Evolutionary conservation across 2,113 vertebrate species (phyloP), one percentile per base, ranked within the genome.

Genomic region (Orthonyx spaldingii): DNA sequence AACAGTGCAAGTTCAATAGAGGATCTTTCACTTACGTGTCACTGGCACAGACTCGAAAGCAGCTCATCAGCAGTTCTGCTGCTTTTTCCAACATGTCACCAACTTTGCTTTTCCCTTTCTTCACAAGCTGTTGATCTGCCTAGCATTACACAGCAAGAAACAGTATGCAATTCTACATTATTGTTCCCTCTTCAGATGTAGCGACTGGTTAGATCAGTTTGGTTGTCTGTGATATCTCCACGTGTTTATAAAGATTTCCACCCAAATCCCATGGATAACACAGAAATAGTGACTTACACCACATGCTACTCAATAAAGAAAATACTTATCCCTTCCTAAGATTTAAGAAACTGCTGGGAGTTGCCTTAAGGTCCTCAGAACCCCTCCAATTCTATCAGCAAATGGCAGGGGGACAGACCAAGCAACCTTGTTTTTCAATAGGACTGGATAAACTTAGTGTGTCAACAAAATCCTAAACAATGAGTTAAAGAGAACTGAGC

Each of bases 21-120:
- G 12, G 21, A 56, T 39, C 53, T 69, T 63, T 65, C 66, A 97
- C 98, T 98, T 84, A 99, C 99, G 99, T 99, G 98, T 99, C 99
- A 22, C 99, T 99, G 97, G 99, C 99, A 83, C 99, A 99, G 60
- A 99, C 98, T 53, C 99, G 98, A 94, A 99, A 99, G 95, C 99
- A 99, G 97, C 98, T 98, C 99, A 99, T 99, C 79, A 99, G 96
- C 47, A 99, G 97, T 49, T 99, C 99, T 1, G 99, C 99, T 13
- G 99, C 99, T 71, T 99, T 99, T 96, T 99, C 99, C 97, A 99
- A 57, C 99, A 99, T 99, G 94, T 99, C 99, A 0, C 99, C 98
- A 6, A 98, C 97, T 91, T 99, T 99, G 96, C 98, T 98, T 79
- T 99, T 99, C 5, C 98, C 98, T 93, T 98, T 99, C 97, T 98